Percentiles rank a stretch among this genome's conserved stretches.
These are phyloP conservation scores for Taxidea taxus DNA, from an alignment of 2,113 vertebrate genomes.

Conservation along the genomic window DNA sequence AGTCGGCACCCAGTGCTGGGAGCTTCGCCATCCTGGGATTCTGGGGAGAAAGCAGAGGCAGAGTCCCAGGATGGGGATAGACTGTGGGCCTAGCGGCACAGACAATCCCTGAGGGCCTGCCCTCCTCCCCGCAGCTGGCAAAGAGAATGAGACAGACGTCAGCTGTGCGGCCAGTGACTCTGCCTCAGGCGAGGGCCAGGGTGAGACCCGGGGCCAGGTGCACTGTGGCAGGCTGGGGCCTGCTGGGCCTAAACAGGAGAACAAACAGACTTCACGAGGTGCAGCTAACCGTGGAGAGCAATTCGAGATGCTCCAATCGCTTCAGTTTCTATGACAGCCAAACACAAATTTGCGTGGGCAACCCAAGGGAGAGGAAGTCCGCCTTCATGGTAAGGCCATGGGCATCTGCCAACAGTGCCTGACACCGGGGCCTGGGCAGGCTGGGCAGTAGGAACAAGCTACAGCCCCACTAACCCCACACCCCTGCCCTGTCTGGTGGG, in stretches of 20 bases:
- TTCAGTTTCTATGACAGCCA: accelerated
- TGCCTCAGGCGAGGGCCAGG: background rate
- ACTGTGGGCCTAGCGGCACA: accelerated
- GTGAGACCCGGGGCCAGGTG: background rate
- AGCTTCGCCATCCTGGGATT: background rate
- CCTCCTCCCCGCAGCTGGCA: slow-evolving; percentile 39
- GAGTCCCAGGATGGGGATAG: background rate
- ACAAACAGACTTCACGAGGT: slow-evolving; percentile 36
- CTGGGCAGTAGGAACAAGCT: background rate
- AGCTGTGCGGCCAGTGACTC: background rate
- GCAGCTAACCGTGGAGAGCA: background rate
- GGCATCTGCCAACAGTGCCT: too few species aligned
- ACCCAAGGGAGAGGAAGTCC: background rate
- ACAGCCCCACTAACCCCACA: background rate
- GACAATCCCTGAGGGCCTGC: background rate
- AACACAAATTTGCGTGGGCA: slow-evolving; percentile 61
- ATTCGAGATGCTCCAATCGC: background rate
- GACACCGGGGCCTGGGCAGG: background rate
- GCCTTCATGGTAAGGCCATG: slow-evolving; percentile 23
- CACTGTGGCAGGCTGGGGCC: slow-evolving; percentile 58
- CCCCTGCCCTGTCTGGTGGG: background rate
- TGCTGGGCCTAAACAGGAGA: accelerated
- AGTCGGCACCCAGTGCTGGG: background rate
- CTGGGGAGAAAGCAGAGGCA: background rate
- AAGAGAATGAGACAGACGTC: accelerated